A percentile compares a stretch with the other conserved stretches of the same genome.
phyloP scores from a whole-genome alignment of 37 sponge, comb jelly and placozoan genomes.

The Hormiphora californensis region DNA sequence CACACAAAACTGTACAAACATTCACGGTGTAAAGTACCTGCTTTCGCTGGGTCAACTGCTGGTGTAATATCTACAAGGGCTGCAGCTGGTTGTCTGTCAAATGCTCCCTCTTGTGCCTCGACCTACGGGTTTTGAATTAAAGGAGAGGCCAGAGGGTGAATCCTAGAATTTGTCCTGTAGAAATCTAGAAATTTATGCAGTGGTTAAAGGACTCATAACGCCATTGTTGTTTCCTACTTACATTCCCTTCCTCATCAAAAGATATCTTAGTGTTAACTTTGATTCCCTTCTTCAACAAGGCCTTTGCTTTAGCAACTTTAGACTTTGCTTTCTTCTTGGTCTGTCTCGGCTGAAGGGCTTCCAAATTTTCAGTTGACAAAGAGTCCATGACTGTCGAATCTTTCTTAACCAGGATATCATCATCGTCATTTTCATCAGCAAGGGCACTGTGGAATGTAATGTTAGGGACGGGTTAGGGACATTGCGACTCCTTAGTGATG shows the following conservation, averaged over 20 bases:
- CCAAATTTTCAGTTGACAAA: conserved; percentile 36
- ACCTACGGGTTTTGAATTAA: background rate
- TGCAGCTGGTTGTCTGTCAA: background rate
- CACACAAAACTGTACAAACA: too few species aligned
- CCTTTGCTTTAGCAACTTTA: conserved; percentile 64
- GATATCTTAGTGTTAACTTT: conserved; percentile 67
- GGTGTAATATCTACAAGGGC: background rate
- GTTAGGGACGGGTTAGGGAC: too few species aligned
- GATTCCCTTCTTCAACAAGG: conserved; percentile 73
- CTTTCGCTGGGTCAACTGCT: background rate
- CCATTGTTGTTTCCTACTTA: background rate
- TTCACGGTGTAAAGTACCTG: too few species aligned
- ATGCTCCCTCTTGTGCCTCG: conserved; percentile 20
- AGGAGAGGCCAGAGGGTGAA: too few species aligned
- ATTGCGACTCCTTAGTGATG: too few species aligned
- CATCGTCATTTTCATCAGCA: background rate
- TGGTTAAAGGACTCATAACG: background rate
- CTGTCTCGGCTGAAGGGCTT: background rate
- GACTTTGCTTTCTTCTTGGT: conserved; percentile 55
- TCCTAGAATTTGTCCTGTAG: too few species aligned
- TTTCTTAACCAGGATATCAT: conserved; percentile 29
- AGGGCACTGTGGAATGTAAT: too few species aligned
- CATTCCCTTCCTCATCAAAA: conserved; percentile 60
- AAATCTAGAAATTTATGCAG: too few species aligned
- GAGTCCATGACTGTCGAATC: background rate